phyloP scores from a whole-genome alignment of 2,888 invertebrate species.

The Clistopyga incitator region DNA sequence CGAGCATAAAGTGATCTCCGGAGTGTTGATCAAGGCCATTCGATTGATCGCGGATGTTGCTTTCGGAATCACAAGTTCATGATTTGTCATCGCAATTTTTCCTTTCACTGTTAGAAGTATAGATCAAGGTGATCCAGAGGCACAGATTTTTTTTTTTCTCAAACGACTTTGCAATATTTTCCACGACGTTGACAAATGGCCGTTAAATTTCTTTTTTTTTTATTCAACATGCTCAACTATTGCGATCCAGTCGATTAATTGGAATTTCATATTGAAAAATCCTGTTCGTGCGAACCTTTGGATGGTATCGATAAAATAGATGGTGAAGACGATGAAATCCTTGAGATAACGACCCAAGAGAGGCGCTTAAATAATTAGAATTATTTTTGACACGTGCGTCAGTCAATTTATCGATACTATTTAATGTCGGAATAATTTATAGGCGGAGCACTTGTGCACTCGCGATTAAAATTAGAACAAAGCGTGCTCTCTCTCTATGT shows the following conservation, averaged over 20 bases:
- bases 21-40: background rate
- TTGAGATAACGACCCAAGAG: background rate
- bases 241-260: background rate
- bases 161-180: background rate
- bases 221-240: background rate
- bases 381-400: background rate
- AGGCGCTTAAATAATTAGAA: background rate
- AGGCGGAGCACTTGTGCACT: background rate
- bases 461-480: conserved; percentile 12
- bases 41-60: background rate
- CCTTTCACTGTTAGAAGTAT: background rate
- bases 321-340: background rate
- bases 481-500: background rate
- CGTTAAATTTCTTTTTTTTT: background rate
- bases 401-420: background rate
- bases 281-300: background rate
- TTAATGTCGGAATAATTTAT: background rate
- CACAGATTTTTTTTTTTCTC: background rate
- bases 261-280: background rate
- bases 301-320: background rate
- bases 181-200: background rate
- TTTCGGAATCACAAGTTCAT: background rate
- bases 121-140: background rate
- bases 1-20: background rate
- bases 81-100: background rate